Base-by-base conservation (phyloP, 1,140 invertebrate species). In the Drosophila rufa region DNA sequence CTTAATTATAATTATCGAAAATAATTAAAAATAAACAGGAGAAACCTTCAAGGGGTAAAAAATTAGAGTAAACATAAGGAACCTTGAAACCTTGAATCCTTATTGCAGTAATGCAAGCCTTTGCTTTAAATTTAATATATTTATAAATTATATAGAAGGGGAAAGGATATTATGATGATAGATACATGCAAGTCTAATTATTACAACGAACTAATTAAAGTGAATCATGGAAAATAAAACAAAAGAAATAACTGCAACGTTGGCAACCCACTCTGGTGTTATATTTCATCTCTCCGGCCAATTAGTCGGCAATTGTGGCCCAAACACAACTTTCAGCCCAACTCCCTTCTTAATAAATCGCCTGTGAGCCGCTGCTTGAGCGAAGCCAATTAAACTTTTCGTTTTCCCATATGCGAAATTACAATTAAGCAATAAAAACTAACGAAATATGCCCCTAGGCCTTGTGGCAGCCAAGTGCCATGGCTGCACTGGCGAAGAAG, bases 361-460 rank as follows among this genome's bases (percentile, higher is more conserved):
- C 56, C 42, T 73, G 42, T 53, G 38, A 53, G 65, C 42, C 9
- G 30, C 33, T 61, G 40, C 53, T 77, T 51, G 36, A 70, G 40
- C 40, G 53, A 11, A 70, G 47, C 47, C 76, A 71, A 79, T 79
- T 79, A 65, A 79, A 79, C 76, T 79, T 79, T 56, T 22, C 43
- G 33, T 58, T 65, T 56, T 67, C 48, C 62, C 75, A 61, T 67
- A 82, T 60, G 70, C 60, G 42, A 79, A 48, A 55, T 69, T 68
- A 66, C 75, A 82, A 89, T 89, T 83, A 87, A 87, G 57, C 68
- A 61, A 75, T 73, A 87, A 80, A 66, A 80, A 69, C 76, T 76
- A 80, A 83, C 51, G 57, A 74, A 78, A 80, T 77, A 40, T 74
- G 48, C 64, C 64, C 77, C 56, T 58, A 67, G 51, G 56, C 60